Conservation (phyloP, 2,888 invertebrate genomes). For the Phalangium opilio region DNA sequence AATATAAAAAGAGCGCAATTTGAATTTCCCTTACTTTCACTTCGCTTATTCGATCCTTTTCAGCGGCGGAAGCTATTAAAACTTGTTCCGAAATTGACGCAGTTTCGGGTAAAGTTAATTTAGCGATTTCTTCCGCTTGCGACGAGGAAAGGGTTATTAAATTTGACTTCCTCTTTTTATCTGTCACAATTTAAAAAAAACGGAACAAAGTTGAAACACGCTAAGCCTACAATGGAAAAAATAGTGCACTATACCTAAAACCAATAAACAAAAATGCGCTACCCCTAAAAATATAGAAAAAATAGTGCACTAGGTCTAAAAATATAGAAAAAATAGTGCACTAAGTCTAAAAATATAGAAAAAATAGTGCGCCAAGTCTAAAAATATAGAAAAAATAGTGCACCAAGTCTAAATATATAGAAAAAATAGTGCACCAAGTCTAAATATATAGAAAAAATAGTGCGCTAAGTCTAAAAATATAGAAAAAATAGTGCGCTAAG, state of each 20-base stretch:
- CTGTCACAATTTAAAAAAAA: no score
- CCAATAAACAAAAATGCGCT: background rate
- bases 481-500: no score
- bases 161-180: conserved; percentile 4
- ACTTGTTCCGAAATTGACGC: conserved; percentile 29
- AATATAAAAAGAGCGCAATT: no score
- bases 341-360: no score
- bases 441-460: no score
- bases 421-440: no score
- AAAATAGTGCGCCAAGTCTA: no score
- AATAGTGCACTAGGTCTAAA: background rate
- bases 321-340: no score
- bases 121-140: conserved; percentile 23
- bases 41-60: conserved; percentile 29
- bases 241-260: background rate
- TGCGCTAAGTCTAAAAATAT: no score
- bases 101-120: conserved; percentile 12
- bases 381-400: no score
- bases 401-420: no score
- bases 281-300: background rate
- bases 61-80: conserved; percentile 29
- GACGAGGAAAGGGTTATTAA: conserved; percentile 24
- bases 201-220: no score
- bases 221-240: background rate
- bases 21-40: conserved; percentile 18